Percentiles rank a stretch among this genome's conserved stretches.
phyloP scores from a whole-genome alignment of 2,797 vertebrate species.

The Rhinogobio ventralis region DNA sequence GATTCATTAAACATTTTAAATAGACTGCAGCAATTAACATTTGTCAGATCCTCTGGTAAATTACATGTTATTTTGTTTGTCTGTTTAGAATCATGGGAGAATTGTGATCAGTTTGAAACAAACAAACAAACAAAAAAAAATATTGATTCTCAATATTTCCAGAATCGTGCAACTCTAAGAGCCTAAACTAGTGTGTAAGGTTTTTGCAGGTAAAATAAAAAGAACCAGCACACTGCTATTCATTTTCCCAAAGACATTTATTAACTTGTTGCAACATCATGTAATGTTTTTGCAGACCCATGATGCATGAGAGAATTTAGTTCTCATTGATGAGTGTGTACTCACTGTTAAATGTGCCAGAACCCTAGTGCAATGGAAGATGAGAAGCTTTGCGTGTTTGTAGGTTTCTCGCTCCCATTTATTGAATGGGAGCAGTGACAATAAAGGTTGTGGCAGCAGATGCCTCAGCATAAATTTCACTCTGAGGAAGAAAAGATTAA shows the following conservation, averaged over 20 bases:
- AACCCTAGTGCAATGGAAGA: conserved; percentile 13
- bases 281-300: background rate
- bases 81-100: too few species aligned
- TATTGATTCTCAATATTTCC: background rate
- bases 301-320: background rate
- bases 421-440: conserved; percentile 54
- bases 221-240: background rate
- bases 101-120: too few species aligned
- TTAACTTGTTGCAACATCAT: background rate
- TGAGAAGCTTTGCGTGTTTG: conserved; percentile 33
- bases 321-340: conserved; percentile 11
- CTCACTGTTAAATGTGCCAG: conserved; percentile 28
- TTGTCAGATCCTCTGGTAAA: background rate
- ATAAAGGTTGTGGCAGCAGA: conserved; percentile 63
- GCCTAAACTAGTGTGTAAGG: too few species aligned
- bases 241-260: background rate
- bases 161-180: background rate
- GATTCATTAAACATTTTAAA: too few species aligned
- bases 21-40: too few species aligned
- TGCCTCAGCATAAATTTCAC: conserved; percentile 67
- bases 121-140: too few species aligned
- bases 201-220: too few species aligned
- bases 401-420: conserved; percentile 28
- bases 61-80: background rate
- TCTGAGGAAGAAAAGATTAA: conserved; percentile 50